A percentile compares a stretch with the other conserved stretches of the same genome.
Conservation (phyloP, 2,113 vertebrate genomes). For the Neopipo cinnamomea region DNA sequence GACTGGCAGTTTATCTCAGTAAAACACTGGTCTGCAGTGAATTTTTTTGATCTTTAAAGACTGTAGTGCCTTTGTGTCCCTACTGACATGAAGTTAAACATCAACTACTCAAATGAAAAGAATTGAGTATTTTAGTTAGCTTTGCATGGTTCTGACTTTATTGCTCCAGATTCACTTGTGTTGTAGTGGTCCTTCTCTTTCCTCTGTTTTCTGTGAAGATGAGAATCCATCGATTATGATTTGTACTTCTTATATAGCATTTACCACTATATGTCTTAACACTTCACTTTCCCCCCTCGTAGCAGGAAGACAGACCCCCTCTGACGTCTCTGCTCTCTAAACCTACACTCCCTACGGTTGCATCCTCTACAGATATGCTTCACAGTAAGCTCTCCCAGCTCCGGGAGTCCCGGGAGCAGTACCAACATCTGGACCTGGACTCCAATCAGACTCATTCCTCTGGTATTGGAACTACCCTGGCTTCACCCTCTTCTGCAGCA, state of each 20-base stretch:
- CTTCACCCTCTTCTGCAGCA: conserved; percentile 78
- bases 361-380: conserved; percentile 97
- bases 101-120: not conserved
- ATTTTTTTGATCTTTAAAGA: not conserved
- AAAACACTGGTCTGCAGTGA: not conserved
- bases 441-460: conserved; percentile 82
- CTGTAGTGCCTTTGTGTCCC: not conserved
- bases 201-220: not conserved
- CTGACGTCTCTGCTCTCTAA: conserved; percentile 88
- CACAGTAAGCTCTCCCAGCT: conserved; percentile 98
- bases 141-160: not conserved
- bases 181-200: not conserved
- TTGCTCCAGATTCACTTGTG: not conserved
- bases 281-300: not conserved
- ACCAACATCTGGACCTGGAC: conserved; percentile 86
- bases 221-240: not conserved
- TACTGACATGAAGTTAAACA: not conserved
- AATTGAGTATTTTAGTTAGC: not conserved
- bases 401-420: conserved; percentile 93
- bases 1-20: not conserved
- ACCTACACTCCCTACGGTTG: conserved; percentile 82
- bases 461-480: conserved; percentile 77
- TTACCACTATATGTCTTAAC: not conserved
- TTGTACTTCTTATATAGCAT: not conserved
- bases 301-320: conserved; percentile 83